Evolutionary conservation across 2,888 invertebrate species (phyloP).

Genomic region (Penaeus monodon): DNA sequence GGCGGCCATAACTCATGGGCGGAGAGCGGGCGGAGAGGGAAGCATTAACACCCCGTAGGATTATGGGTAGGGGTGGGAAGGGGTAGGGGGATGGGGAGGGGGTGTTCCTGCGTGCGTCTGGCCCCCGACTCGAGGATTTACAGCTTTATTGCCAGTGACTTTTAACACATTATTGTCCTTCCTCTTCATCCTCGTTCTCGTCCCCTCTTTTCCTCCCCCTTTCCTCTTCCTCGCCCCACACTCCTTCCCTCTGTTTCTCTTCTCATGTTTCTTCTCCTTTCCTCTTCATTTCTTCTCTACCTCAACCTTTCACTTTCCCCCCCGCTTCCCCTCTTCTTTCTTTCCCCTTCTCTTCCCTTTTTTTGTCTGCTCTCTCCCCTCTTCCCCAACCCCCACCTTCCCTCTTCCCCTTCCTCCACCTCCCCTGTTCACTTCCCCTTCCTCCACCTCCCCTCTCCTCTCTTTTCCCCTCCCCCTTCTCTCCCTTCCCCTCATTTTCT

Average conservation of each 20-base stretch:
- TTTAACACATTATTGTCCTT: background rate
- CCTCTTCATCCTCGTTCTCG: background rate
- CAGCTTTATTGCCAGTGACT: too few relatives aligned
- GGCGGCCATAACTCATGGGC: too few relatives aligned
- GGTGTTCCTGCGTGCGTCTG: too few relatives aligned
- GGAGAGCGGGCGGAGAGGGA: background rate
- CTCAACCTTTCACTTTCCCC: too few relatives aligned
- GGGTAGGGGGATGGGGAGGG: background rate
- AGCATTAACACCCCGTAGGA: too few relatives aligned
- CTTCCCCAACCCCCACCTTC: background rate
- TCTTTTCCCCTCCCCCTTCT: too few relatives aligned
- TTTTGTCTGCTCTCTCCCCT: background rate
- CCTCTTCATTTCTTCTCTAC: too few relatives aligned
- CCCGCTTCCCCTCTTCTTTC: too few relatives aligned
- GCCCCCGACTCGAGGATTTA: too few relatives aligned
- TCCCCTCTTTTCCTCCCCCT: background rate
- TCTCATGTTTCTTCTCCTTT: too few relatives aligned
- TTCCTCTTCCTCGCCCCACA: background rate
- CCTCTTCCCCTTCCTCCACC: background rate
- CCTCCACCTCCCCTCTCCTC: background rate
- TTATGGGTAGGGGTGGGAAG: background rate
- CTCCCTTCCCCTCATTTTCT: background rate
- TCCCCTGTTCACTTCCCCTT: background rate
- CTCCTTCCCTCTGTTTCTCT: background rate
- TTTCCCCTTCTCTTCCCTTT: background rate